These are phyloP conservation scores for Aproaerema taeniolella DNA, from an alignment of 2,888 invertebrate genomes.

Conservation along the genomic window DNA sequence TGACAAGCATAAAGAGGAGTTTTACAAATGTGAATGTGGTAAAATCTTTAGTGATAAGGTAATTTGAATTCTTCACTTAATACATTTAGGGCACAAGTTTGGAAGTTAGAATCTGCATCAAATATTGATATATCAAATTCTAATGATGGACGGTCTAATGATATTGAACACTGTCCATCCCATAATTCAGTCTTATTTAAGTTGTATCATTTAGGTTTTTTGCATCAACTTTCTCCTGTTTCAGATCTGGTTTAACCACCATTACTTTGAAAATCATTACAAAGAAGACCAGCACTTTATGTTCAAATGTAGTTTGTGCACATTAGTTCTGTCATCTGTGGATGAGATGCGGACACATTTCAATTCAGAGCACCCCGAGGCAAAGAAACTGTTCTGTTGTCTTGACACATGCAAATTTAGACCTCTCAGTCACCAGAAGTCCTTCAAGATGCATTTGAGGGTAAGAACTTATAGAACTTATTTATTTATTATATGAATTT, in stretches of 20 bases:
- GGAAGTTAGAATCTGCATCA: too few relatives aligned
- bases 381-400: conserved; percentile 56
- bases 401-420: conserved; percentile 54
- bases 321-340: conserved; percentile 41
- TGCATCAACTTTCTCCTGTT: too few relatives aligned
- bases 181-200: not conserved
- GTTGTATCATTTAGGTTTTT: not conserved
- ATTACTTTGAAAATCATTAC: conserved; percentile 49
- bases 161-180: too few relatives aligned
- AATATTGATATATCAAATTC: not conserved
- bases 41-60: conserved; percentile 69
- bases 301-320: conserved; percentile 62
- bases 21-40: conserved; percentile 61
- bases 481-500: too few relatives aligned
- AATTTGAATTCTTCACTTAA: too few relatives aligned
- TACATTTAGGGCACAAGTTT: conserved; percentile 1
- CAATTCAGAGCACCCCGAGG: conserved; percentile 46
- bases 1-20: conserved; percentile 44
- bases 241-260: conserved; percentile 62
- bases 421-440: conserved; percentile 60
- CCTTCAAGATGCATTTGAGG: conserved; percentile 63
- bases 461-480: conserved; percentile 31
- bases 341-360: conserved; percentile 60
- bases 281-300: conserved; percentile 21
- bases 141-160: too few relatives aligned